Conservation (phyloP, 2,888 invertebrate genomes). For the Schizotus pectinicornis region DNA sequence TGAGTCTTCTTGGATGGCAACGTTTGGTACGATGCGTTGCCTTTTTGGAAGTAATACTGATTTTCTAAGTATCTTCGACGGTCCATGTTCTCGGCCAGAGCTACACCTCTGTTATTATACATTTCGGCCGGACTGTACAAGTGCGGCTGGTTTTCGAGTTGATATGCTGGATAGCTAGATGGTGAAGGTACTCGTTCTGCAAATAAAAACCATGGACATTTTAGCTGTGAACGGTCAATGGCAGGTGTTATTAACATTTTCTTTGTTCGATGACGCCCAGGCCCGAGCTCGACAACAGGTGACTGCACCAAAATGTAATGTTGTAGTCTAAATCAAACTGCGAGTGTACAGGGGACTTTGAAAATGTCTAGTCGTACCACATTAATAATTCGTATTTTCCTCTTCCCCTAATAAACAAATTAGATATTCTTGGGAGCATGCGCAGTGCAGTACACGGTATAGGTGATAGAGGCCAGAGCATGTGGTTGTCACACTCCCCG, state of each 20-base stretch:
- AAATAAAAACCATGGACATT: slow-evolving; percentile 28
- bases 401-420: no score
- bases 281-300: background rate
- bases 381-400: no score
- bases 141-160: slow-evolving; percentile 16
- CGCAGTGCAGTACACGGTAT: no score
- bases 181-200: slow-evolving; percentile 55
- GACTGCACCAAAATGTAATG: background rate
- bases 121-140: slow-evolving; percentile 32
- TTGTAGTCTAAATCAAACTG: background rate
- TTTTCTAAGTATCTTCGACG: slow-evolving; percentile 35
- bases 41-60: slow-evolving; percentile 43
- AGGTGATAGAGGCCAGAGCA: no score
- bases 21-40: slow-evolving; percentile 52
- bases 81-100: slow-evolving; percentile 35
- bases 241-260: background rate
- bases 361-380: no score
- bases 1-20: slow-evolving; percentile 59
- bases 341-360: no score
- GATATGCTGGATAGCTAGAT: slow-evolving; percentile 42
- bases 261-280: background rate
- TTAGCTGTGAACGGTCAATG: no score
- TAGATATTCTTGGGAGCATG: no score
- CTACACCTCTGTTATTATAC: slow-evolving; percentile 40
- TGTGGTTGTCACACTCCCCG: no score